Evolutionary conservation across 2,888 invertebrate species (phyloP).

Genomic region (Carabus problematicus): DNA sequence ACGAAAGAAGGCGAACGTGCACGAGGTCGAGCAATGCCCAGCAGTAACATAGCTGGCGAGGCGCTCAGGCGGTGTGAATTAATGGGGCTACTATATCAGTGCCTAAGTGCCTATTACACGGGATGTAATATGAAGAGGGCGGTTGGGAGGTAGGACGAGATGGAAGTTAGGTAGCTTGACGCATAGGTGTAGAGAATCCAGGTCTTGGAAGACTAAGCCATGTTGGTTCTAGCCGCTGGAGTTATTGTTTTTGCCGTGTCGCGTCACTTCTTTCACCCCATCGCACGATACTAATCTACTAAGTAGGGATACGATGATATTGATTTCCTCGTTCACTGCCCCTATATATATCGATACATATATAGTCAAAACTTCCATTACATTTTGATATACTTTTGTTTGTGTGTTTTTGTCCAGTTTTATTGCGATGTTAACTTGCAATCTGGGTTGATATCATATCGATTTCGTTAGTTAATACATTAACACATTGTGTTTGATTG

Average conservation of each 20-base stretch:
- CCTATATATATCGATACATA: too few relatives aligned
- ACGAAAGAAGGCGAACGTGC: too few relatives aligned
- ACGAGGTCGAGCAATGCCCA: too few relatives aligned
- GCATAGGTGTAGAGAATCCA: not conserved
- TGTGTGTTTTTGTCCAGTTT: too few relatives aligned
- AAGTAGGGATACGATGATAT: constrained; percentile 7
- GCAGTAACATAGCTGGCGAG: constrained; percentile 2
- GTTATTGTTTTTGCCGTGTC: constrained; percentile 34
- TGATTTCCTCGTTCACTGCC: too few relatives aligned
- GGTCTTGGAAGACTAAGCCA: not conserved
- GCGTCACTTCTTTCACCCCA: not conserved
- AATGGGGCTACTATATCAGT: constrained; percentile 43
- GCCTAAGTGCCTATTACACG: constrained; percentile 43
- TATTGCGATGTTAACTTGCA: too few relatives aligned
- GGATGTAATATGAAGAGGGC: constrained; percentile 40
- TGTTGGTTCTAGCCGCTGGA: constrained; percentile 8
- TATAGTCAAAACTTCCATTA: too few relatives aligned
- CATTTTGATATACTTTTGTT: too few relatives aligned
- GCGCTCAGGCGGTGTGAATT: constrained; percentile 40
- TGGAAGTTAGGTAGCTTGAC: constrained; percentile 1
- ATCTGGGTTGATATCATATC: too few relatives aligned
- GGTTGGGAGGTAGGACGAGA: constrained; percentile 8
- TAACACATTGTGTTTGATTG: too few relatives aligned
- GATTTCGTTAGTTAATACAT: too few relatives aligned
- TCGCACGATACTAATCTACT: constrained; percentile 33